Percentiles rank a stretch among this genome's conserved stretches.
These are phyloP conservation scores for Labeo catla DNA, from an alignment of 2,113 vertebrate species.

Conservation along the genomic window DNA sequence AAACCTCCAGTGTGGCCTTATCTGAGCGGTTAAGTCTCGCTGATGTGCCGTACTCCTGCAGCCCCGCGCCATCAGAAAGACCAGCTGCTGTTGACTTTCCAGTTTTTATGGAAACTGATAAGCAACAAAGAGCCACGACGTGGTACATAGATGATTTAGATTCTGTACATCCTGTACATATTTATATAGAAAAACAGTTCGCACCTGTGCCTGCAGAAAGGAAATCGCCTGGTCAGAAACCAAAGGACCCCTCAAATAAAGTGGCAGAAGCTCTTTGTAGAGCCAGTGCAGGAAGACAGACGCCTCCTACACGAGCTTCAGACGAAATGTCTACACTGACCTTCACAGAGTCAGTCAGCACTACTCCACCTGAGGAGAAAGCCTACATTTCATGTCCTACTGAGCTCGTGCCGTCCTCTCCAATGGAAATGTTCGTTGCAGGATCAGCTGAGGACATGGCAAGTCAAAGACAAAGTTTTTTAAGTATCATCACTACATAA, in stretches of 20 bases:
- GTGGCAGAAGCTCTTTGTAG: neutral
- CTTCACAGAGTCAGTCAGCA: slow-evolving; percentile 54
- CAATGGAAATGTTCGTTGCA: slow-evolving; percentile 46
- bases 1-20: slow-evolving; percentile 32
- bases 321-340: slow-evolving; percentile 53
- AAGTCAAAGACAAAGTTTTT: slow-evolving; percentile 35
- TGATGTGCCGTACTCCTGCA: neutral
- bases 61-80: slow-evolving; percentile 16
- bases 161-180: neutral
- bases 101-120: slow-evolving; percentile 23
- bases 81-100: neutral
- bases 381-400: slow-evolving; percentile 49
- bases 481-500: neutral
- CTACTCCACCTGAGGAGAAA: slow-evolving; percentile 62
- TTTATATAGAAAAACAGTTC: neutral
- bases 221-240: neutral
- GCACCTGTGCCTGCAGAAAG: neutral
- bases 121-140: slow-evolving; percentile 2
- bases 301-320: slow-evolving; percentile 2
- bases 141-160: slow-evolving; percentile 51
- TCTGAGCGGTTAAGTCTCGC: slow-evolving; percentile 42
- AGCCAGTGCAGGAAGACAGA: neutral
- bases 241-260: neutral
- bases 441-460: slow-evolving; percentile 60
- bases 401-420: slow-evolving; percentile 63